Percentiles rank a stretch among this genome's conserved stretches.
Evolutionary conservation across 2,797 vertebrate species (phyloP).

Genomic region (Silurus lanzhouensis): DNA sequence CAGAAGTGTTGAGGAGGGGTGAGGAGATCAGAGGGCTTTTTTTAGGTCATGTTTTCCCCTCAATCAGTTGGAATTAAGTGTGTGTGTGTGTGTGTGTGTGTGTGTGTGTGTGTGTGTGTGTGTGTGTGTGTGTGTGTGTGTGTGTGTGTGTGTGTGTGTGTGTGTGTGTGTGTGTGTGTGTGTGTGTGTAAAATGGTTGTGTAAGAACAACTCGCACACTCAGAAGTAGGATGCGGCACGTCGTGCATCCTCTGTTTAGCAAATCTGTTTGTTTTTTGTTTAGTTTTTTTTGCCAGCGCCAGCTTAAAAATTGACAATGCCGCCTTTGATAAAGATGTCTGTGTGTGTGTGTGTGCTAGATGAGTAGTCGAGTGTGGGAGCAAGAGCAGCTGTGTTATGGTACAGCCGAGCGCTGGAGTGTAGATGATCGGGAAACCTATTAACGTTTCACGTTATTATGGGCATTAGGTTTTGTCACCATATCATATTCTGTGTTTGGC

Average conservation of each 20-base stretch:
- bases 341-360: neutral
- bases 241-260: neutral
- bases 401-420: slow-evolving; percentile 40
- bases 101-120: neutral
- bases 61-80: slow-evolving; percentile 40
- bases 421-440: slow-evolving; percentile 38
- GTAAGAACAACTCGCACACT: neutral
- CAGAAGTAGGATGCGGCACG: neutral
- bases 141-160: neutral
- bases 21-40: slow-evolving; percentile 8
- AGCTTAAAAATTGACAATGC: slow-evolving; percentile 18
- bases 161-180: too few relatives aligned
- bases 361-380: neutral
- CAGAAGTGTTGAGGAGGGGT: slow-evolving; percentile 13
- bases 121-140: slow-evolving; percentile 8
- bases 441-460: slow-evolving; percentile 49
- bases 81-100: neutral
- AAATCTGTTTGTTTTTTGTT: slow-evolving; percentile 6
- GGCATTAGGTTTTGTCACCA: slow-evolving; percentile 15
- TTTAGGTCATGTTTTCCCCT: slow-evolving; percentile 29
- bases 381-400: slow-evolving; percentile 33
- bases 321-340: slow-evolving; percentile 19
- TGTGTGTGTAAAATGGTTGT: slow-evolving; percentile 25
- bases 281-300: slow-evolving; percentile 7
- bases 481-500: neutral